Conservation (phyloP, 2,113 vertebrate species). For the Rhea americana region DNA sequence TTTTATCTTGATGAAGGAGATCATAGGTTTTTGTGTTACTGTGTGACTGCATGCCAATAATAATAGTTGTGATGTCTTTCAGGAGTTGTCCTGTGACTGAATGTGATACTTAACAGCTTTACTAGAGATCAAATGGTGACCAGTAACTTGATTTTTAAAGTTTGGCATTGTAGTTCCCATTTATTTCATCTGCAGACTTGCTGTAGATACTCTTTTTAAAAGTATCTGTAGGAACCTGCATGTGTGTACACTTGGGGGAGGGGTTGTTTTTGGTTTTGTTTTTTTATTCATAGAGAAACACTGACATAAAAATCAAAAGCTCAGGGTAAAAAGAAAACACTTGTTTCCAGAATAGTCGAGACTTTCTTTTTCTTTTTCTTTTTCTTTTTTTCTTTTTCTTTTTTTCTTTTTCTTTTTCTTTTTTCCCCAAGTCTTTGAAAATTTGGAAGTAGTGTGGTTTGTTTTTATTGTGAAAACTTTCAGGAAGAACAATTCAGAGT, state of each 20-base stretch:
- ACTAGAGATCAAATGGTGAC: not conserved
- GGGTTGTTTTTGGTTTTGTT: conserved; percentile 1
- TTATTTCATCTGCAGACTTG: conserved; percentile 66
- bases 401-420: too few relatives aligned
- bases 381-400: not conserved
- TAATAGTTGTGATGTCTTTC: not conserved
- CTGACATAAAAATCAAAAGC: conserved; percentile 76
- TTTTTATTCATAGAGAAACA: conserved; percentile 73
- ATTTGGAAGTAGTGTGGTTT: conserved; percentile 77
- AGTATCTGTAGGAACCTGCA: conserved; percentile 66
- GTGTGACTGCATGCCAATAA: not conserved
- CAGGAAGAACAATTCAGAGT: conserved; percentile 79
- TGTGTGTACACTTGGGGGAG: conserved; percentile 27
- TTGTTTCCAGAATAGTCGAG: conserved; percentile 73
- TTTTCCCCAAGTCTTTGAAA: conserved; percentile 73
- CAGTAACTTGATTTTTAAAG: not conserved
- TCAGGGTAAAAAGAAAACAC: conserved; percentile 75
- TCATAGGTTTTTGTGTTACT: not conserved
- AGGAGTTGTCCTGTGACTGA: not conserved
- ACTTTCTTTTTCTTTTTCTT: conserved; percentile 11
- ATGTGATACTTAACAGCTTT: not conserved
- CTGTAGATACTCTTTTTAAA: conserved; percentile 62
- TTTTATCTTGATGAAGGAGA: not conserved
- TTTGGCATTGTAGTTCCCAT: conserved; percentile 58
- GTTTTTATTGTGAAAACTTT: conserved; percentile 80